A percentile compares a stretch with the other conserved stretches of the same genome.
Conservation (phyloP, 1,140 invertebrate species). For the Drosophila bocqueti region DNA sequence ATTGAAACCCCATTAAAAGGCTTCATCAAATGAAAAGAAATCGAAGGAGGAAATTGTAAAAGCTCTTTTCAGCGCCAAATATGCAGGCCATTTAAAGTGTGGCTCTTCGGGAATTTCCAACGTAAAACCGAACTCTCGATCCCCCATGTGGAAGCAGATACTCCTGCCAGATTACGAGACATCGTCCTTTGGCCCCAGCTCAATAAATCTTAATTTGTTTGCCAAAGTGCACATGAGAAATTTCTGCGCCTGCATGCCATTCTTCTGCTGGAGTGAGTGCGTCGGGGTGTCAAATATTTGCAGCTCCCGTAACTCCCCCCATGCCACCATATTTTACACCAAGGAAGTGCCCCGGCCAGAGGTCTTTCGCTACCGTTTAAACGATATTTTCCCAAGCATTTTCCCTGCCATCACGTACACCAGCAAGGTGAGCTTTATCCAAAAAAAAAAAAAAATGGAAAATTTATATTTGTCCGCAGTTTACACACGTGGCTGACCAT, state of each 20-base stretch:
- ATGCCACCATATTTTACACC: constrained; percentile 13
- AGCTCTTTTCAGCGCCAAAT: constrained; percentile 18
- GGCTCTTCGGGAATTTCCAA: constrained; percentile 1
- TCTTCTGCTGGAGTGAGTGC: constrained; percentile 1
- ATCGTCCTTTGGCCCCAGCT: constrained; percentile 27
- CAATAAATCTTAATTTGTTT: constrained; percentile 83
- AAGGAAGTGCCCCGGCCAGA: constrained; percentile 1
- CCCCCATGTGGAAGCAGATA: constrained; percentile 11
- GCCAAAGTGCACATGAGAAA: constrained; percentile 77
- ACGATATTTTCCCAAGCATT: constrained; percentile 33
- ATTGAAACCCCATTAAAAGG: constrained; percentile 71
- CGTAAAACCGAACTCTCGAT: constrained; percentile 6
- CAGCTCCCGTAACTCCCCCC: constrained; percentile 8
- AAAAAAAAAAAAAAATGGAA: constrained; percentile 41
- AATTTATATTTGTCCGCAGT: constrained; percentile 50
- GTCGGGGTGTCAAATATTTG: constrained; percentile 64
- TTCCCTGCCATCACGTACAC: constrained; percentile 33
- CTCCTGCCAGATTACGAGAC: constrained; percentile 45
- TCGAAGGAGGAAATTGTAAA: constrained; percentile 9
- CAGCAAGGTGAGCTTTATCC: constrained; percentile 28
- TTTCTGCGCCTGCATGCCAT: constrained; percentile 57
- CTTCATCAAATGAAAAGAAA: constrained; percentile 20
- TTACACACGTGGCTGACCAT: constrained; percentile 18
- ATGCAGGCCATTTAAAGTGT: constrained; percentile 54
- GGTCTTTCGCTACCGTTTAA: constrained; percentile 25